Evolutionary conservation across 2,888 invertebrate species (phyloP).

Genomic region (Patella pellucida): DNA sequence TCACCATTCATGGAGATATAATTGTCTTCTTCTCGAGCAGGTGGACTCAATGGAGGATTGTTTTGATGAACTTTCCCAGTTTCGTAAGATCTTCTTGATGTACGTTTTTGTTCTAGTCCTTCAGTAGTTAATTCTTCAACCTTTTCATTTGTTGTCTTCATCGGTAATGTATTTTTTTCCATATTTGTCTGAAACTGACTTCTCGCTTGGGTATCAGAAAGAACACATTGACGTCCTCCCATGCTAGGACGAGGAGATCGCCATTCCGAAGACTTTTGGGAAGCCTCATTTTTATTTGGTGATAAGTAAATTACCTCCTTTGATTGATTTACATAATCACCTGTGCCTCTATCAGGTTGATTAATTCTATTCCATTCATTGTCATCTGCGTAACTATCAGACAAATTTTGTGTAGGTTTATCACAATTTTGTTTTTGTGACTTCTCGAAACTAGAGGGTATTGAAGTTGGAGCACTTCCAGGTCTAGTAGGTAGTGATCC

Average conservation of each 20-base stretch:
- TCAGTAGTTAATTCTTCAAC: background rate
- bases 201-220: background rate
- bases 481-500: background rate
- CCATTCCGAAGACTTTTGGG: slow-evolving; percentile 14
- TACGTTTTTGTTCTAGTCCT: background rate
- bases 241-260: slow-evolving; percentile 15
- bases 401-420: background rate
- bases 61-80: background rate
- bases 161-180: background rate
- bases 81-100: slow-evolving; percentile 6
- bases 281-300: slow-evolving; percentile 2
- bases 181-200: background rate
- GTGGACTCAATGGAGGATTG: no score
- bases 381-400: slow-evolving; percentile 1
- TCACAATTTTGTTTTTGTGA: background rate
- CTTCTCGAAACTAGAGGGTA: background rate
- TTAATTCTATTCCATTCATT: background rate
- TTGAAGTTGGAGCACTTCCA: background rate
- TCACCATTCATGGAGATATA: no score
- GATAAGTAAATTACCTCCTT: background rate
- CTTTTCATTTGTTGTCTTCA: background rate
- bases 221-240: slow-evolving; percentile 15
- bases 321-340: background rate
- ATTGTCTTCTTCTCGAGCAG: no score
- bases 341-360: background rate